These are phyloP conservation scores for Thunnus thynnus DNA, from an alignment of 2,113 vertebrate species.

Conservation along the genomic window DNA sequence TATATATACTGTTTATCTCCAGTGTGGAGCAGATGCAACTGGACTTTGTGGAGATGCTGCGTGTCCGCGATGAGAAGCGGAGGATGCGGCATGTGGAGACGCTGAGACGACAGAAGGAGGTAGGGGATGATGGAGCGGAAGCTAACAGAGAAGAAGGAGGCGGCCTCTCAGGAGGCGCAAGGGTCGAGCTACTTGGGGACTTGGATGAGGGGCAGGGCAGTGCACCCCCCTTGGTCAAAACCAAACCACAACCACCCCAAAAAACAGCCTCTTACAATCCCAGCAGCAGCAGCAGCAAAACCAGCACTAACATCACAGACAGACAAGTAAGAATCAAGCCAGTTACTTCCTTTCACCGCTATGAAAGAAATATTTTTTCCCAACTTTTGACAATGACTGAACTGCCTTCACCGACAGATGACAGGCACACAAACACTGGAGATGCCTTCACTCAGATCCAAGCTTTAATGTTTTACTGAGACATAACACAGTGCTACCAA, in stretches of 20 bases:
- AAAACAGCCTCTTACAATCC: constrained; percentile 13
- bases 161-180: constrained; percentile 3
- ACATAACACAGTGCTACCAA: neutral
- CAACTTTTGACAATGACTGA: neutral
- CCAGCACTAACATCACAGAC: constrained; percentile 12
- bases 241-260: constrained; percentile 34
- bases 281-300: neutral
- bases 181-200: constrained; percentile 71
- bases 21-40: constrained; percentile 74
- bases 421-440: neutral
- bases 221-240: neutral
- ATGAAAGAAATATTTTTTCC: neutral
- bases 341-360: neutral
- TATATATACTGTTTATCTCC: neutral
- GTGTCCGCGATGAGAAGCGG: constrained; percentile 79
- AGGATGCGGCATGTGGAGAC: constrained; percentile 79
- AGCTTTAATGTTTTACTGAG: constrained; percentile 31
- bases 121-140: constrained; percentile 48
- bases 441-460: neutral
- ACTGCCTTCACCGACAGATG: neutral
- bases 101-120: constrained; percentile 74
- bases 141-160: constrained; percentile 3
- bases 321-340: constrained; percentile 52
- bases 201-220: constrained; percentile 36
- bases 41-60: constrained; percentile 82